Percentiles rank a stretch among this genome's conserved stretches.
Evolutionary conservation across 2,797 vertebrate genomes (phyloP).

Genomic region (Poecilia velifera): DNA sequence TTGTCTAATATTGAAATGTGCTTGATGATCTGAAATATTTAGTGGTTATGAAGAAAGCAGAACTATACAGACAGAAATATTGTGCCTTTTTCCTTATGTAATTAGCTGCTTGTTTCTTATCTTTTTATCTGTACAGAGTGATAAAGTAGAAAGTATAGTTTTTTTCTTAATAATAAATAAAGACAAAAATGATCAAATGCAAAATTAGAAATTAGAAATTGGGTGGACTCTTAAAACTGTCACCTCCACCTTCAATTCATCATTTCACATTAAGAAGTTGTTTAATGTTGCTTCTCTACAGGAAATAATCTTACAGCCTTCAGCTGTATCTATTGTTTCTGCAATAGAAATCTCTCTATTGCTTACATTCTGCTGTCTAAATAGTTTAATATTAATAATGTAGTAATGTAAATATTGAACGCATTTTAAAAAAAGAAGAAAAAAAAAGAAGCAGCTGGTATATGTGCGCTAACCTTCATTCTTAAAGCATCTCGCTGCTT

Average conservation of each 20-base stretch:
- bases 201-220: neutral
- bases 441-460: neutral
- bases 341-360: neutral
- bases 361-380: neutral
- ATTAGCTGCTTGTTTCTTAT: neutral
- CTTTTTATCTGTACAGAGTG: neutral
- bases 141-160: neutral
- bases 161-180: neutral
- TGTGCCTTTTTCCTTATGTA: neutral
- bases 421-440: neutral
- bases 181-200: neutral
- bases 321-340: neutral
- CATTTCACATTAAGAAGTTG: neutral
- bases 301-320: neutral
- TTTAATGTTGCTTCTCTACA: neutral
- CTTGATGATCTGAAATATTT: neutral
- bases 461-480: neutral
- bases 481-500: neutral
- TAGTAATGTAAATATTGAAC: neutral
- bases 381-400: neutral
- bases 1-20: neutral
- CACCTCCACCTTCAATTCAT: neutral
- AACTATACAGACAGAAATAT: neutral
- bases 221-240: neutral
- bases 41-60: neutral